Percentiles rank a stretch among this genome's conserved stretches.
Conservation (phyloP, 2,113 vertebrate genomes). For the Gavia stellata region DNA sequence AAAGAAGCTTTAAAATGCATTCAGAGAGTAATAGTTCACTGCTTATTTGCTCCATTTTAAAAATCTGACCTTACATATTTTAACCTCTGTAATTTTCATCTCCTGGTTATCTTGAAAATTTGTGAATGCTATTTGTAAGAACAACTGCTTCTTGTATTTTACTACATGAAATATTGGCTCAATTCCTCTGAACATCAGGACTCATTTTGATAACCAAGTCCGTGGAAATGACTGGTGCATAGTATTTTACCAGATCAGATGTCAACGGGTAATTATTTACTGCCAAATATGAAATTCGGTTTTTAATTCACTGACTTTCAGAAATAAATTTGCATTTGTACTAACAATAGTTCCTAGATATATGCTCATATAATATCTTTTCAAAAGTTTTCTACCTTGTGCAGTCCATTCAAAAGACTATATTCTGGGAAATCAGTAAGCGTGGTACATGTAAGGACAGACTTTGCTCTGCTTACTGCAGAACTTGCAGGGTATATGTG, state of each 20-base stretch:
- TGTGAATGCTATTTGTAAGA: not conserved
- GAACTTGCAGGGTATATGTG: accelerated
- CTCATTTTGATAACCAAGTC: not conserved
- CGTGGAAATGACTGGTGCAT: not conserved
- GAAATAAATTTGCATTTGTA: not conserved
- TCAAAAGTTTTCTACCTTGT: not conserved
- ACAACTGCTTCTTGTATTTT: not conserved
- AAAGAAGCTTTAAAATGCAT: not conserved
- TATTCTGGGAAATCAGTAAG: not conserved
- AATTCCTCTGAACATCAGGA: not conserved
- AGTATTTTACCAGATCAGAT: not conserved
- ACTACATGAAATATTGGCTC: not conserved
- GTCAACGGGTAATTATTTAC: not conserved
- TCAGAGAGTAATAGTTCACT: not conserved
- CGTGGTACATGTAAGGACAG: not conserved
- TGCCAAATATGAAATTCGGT: not conserved
- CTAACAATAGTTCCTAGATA: not conserved
- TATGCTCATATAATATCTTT: not conserved
- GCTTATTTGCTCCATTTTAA: not conserved
- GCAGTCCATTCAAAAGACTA: not conserved
- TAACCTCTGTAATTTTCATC: not conserved
- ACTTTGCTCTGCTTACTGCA: not conserved
- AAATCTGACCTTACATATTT: not conserved
- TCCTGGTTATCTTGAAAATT: not conserved
- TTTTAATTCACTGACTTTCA: not conserved